Percentiles rank a stretch among this genome's conserved stretches.
Evolutionary conservation across 2,888 invertebrate species (phyloP).

Genomic region (Phaedon cochleariae): DNA sequence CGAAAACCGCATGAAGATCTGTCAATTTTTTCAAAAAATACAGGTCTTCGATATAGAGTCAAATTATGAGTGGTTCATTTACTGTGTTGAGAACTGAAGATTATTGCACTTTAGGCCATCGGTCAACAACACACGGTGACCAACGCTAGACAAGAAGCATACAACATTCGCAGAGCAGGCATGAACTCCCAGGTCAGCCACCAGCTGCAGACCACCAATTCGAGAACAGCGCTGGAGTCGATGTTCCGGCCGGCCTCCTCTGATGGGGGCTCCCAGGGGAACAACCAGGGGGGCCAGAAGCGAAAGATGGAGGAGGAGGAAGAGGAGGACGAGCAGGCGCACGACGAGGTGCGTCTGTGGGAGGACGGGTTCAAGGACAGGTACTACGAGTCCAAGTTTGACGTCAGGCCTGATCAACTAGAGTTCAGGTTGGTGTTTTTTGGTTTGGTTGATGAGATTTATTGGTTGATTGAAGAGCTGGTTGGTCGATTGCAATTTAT

Average conservation of each 20-base stretch:
- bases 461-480: not conserved
- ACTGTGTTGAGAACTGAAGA: too few species aligned
- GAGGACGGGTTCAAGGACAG: slow-evolving; percentile 98
- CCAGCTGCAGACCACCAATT: slow-evolving; percentile 41
- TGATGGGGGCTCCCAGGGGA: slow-evolving; percentile 52
- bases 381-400: slow-evolving; percentile 96
- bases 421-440: slow-evolving; percentile 75
- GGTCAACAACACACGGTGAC: slow-evolving; percentile 67
- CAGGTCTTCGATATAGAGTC: too few species aligned
- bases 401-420: slow-evolving; percentile 76
- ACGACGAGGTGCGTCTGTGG: slow-evolving; percentile 92
- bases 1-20: too few species aligned
- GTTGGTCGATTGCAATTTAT: too few species aligned
- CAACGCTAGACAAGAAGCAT: slow-evolving; percentile 81
- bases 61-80: too few species aligned
- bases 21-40: too few species aligned
- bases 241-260: slow-evolving; percentile 62
- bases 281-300: too few species aligned
- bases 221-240: slow-evolving; percentile 59
- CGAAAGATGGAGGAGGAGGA: slow-evolving; percentile 63
- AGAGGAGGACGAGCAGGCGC: slow-evolving; percentile 77
- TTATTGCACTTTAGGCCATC: slow-evolving; percentile 69
- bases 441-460: not conserved
- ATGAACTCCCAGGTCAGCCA: slow-evolving; percentile 60
- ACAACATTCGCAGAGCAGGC: slow-evolving; percentile 72